Evolutionary conservation across 2,888 invertebrate species (phyloP), one percentile per base, ranked within the genome.

Genomic region (Myopa tessellatipennis): DNA sequence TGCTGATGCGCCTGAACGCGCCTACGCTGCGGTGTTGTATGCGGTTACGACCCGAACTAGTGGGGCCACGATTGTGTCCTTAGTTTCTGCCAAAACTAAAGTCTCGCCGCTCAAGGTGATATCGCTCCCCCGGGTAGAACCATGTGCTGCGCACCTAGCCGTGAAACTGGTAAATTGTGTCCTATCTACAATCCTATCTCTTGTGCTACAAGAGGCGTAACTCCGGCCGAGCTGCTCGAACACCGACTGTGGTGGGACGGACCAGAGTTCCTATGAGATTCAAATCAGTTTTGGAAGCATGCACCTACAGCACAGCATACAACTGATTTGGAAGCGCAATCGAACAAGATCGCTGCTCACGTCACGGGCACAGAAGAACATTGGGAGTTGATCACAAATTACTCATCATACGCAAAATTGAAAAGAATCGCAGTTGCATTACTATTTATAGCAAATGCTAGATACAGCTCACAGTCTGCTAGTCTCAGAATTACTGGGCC

Each of bases 171-270:
- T 14, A 16, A n/a, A 58, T 6, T 1, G 58, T 14, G n/a, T 58
- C 8, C 14, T n/a, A n/a, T n/a, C 14, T 80, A 63, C 58, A 82
- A 81, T 52, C 80, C 80, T 4, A 80, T 81, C 4, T 80, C 82
- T 75, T 81, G 81, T 76, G 81, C 80, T 0, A 81, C 81, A 5
- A 77, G 82, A 34, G 81, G 82, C 14, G 38, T 81, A 5, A 2
- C 77, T 0, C 78, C 79, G 34, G 76, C 76, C 18, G 36, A 68
- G 6, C 63, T 81, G 1, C 14, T 76, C 16, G 16, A 71, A 68
- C 78, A 78, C 36, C 14, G 26, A n/a, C 70, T 82, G 3, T 81
- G 81, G 81, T 82, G 81, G 80, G 61, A 50, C 4, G 80, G 81
- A 12, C 82, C 80, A 4, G 14, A 5, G 14, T 58, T 58, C n/a